Evolutionary conservation across 2,888 invertebrate genomes (phyloP).

Genomic region (Drosophila nigricruria): DNA sequence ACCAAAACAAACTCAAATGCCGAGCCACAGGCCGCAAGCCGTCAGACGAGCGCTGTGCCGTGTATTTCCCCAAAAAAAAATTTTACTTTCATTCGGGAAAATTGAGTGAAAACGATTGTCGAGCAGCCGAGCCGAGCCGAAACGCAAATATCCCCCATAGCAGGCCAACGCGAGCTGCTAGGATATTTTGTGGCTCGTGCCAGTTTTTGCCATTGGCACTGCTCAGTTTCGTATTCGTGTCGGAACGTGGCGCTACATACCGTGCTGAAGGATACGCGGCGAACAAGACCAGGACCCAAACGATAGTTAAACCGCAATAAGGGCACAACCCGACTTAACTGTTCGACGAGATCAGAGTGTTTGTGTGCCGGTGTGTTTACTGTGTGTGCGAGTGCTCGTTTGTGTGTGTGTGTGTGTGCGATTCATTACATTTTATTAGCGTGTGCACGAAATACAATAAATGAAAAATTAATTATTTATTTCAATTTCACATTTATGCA

Average conservation of each 20-base stretch:
- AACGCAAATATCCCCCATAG: slow-evolving; percentile 56
- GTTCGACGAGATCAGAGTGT: slow-evolving; percentile 20
- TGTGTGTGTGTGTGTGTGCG: slow-evolving; percentile 31
- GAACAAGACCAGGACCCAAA: slow-evolving; percentile 17
- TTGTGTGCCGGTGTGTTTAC: slow-evolving; percentile 5
- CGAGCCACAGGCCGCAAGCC: slow-evolving; percentile 45
- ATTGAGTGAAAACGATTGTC: slow-evolving; percentile 75
- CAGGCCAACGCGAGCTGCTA: slow-evolving; percentile 42
- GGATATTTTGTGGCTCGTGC: slow-evolving; percentile 74
- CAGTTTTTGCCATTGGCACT: slow-evolving; percentile 77
- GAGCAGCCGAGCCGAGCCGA: slow-evolving; percentile 11
- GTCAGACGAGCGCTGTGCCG: slow-evolving; percentile 10
- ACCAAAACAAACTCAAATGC: slow-evolving; percentile 80
- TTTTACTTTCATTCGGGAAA: slow-evolving; percentile 79
- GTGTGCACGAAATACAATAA: slow-evolving; percentile 50
- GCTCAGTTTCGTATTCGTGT: slow-evolving; percentile 86
- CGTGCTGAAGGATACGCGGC: slow-evolving; percentile 82
- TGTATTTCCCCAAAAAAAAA: slow-evolving; percentile 13
- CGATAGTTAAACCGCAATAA: slow-evolving; percentile 34
- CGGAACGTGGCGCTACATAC: slow-evolving; percentile 85
- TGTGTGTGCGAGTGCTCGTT: slow-evolving; percentile 36
- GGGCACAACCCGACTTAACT: slow-evolving; percentile 52
- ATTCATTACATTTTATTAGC: slow-evolving; percentile 66
- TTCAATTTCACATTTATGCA: slow-evolving; percentile 36
- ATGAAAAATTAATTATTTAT: slow-evolving; percentile 78